Percentiles rank a stretch among this genome's conserved stretches.
Evolutionary conservation across 2,797 vertebrate genomes (phyloP).

Genomic region (Manis javanica): DNA sequence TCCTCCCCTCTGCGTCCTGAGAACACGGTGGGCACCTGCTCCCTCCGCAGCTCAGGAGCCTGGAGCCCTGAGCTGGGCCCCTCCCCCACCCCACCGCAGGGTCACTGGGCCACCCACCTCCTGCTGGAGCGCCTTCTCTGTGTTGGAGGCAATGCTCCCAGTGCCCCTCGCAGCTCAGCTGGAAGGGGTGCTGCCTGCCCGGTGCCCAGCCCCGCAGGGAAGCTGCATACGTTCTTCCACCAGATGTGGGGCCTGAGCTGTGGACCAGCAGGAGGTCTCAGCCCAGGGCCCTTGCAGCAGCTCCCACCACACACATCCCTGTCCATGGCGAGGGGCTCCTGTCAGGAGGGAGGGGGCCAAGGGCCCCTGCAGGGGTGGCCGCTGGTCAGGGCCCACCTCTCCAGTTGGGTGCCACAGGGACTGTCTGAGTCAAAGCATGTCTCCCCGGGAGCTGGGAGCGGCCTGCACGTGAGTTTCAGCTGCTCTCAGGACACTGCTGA

Average conservation of each 20-base stretch:
- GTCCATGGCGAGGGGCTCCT: fast-evolving
- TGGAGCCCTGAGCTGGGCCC: no score
- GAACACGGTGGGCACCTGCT: fast-evolving
- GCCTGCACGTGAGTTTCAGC: no score
- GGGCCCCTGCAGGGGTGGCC: not conserved
- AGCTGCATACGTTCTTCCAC: not conserved
- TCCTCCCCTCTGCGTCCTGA: not conserved
- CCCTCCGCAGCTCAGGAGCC: not conserved
- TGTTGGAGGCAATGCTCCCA: not conserved
- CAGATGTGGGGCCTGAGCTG: no score
- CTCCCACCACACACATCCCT: no score
- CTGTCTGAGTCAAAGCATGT: not conserved
- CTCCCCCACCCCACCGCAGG: no score
- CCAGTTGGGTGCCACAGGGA: not conserved
- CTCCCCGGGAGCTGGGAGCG: not conserved
- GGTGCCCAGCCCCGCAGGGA: fast-evolving
- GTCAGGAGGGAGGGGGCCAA: fast-evolving
- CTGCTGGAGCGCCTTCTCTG: not conserved
- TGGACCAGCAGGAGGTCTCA: not conserved
- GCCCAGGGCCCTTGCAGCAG: not conserved
- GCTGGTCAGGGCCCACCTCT: not conserved
- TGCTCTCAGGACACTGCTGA: not conserved
- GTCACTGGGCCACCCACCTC: not conserved
- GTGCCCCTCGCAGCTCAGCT: not conserved
- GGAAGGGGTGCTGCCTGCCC: no score